A percentile compares a stretch with the other conserved stretches of the same genome.
Evolutionary conservation across 2,888 invertebrate species (phyloP).

Genomic region (Physocephala rufipes): DNA sequence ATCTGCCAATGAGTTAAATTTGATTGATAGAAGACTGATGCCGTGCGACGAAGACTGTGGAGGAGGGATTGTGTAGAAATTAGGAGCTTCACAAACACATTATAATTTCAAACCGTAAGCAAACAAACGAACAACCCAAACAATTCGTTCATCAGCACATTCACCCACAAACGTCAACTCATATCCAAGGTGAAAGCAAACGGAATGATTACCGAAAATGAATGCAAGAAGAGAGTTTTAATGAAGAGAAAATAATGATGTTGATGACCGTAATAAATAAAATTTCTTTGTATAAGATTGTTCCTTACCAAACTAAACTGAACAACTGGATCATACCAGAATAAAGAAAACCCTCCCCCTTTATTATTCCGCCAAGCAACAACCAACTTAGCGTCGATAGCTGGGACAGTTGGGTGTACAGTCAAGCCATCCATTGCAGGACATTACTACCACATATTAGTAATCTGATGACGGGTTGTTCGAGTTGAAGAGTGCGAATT

Average conservation of each 20-base stretch:
- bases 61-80: too few species aligned
- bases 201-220: constrained; percentile 3
- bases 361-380: too few species aligned
- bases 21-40: constrained; percentile 9
- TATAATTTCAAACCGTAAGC: too few species aligned
- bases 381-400: neutral
- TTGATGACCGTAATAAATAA: constrained; percentile 16
- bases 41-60: neutral
- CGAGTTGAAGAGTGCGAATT: constrained; percentile 22
- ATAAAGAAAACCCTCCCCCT: too few species aligned
- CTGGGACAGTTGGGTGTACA: neutral
- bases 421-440: too few species aligned
- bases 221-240: neutral
- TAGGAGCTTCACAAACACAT: neutral
- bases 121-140: too few species aligned
- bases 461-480: too few species aligned
- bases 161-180: too few species aligned
- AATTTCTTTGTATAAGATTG: neutral
- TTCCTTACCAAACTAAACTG: neutral
- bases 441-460: neutral
- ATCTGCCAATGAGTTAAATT: constrained; percentile 17
- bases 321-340: too few species aligned
- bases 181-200: neutral
- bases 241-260: neutral
- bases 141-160: too few species aligned